A percentile compares a stretch with the other conserved stretches of the same genome.
These are phyloP conservation scores for Hirudinaria manillensis DNA, from an alignment of 2,888 invertebrate species.

Conservation along the genomic window DNA sequence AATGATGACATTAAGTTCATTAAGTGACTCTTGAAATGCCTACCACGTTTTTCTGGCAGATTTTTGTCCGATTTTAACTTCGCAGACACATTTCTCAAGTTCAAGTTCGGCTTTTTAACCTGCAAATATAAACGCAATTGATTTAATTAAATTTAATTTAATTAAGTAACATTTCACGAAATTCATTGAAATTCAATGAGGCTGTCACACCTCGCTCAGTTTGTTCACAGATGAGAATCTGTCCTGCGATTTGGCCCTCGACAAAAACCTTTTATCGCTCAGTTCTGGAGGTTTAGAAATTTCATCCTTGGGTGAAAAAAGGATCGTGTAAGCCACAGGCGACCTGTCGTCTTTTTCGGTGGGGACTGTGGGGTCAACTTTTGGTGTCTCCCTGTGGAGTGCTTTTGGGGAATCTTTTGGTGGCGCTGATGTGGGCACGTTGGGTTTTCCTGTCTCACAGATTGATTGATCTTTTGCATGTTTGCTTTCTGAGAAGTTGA, in stretches of 20 bases:
- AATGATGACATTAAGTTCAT: too few species aligned
- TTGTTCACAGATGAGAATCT: neutral
- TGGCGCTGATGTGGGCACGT: too few species aligned
- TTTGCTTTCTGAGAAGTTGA: too few species aligned
- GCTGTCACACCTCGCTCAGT: neutral
- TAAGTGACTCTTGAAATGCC: too few species aligned
- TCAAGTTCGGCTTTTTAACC: neutral
- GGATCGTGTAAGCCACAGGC: neutral
- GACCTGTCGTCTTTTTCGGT: neutral
- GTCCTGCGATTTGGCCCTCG: conserved; percentile 1
- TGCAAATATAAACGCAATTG: neutral
- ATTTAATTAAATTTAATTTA: too few species aligned
- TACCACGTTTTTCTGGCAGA: neutral
- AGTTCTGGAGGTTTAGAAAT: neutral
- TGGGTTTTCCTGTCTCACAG: too few species aligned
- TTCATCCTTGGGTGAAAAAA: neutral
- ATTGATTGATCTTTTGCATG: too few species aligned
- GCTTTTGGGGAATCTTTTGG: too few species aligned
- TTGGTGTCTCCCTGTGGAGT: too few species aligned
- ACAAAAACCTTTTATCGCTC: neutral
- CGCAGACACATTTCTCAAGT: neutral
- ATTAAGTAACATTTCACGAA: too few species aligned
- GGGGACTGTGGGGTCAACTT: too few species aligned
- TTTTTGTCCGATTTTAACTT: neutral
- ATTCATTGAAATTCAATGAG: neutral